These are phyloP conservation scores for Galago senegalensis DNA, from an alignment of 2,797 vertebrate species.

Conservation along the genomic window DNA sequence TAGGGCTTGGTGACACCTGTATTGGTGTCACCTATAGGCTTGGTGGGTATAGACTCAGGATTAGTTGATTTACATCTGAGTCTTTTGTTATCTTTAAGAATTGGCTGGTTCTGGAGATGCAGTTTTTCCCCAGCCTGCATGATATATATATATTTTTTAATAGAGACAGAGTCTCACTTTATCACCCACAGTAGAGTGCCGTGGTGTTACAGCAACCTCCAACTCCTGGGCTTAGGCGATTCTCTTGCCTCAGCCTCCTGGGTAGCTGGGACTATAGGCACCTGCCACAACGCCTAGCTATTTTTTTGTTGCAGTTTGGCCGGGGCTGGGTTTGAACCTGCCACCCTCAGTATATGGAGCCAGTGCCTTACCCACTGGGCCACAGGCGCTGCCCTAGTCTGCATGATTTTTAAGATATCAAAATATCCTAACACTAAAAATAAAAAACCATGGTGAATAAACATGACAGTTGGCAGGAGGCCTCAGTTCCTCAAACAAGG, in stretches of 20 bases:
- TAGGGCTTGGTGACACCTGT: not conserved
- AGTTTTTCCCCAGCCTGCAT: not conserved
- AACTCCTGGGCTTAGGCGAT: too few species aligned
- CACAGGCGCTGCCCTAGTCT: not conserved
- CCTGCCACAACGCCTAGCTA: too few species aligned
- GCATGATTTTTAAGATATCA: slow-evolving; percentile 33
- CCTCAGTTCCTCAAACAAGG: slow-evolving; percentile 13
- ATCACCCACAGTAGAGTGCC: too few species aligned
- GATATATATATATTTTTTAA: not conserved
- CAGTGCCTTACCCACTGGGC: too few species aligned
- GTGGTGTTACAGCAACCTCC: too few species aligned
- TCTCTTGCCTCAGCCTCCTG: too few species aligned
- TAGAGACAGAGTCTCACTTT: too few species aligned
- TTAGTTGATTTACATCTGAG: not conserved
- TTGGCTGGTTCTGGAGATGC: not conserved
- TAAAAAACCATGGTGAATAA: not conserved
- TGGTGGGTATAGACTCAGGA: not conserved
- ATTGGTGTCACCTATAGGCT: not conserved
- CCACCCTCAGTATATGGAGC: too few species aligned
- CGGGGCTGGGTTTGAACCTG: too few species aligned
- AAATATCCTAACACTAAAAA: slow-evolving; percentile 22
- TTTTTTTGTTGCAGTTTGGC: too few species aligned
- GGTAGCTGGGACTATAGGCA: too few species aligned
- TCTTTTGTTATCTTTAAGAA: slow-evolving; percentile 3
- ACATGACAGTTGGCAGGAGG: not conserved